phyloP scores from a whole-genome alignment of 2,797 vertebrate species.

The Synanceia verrucosa region DNA sequence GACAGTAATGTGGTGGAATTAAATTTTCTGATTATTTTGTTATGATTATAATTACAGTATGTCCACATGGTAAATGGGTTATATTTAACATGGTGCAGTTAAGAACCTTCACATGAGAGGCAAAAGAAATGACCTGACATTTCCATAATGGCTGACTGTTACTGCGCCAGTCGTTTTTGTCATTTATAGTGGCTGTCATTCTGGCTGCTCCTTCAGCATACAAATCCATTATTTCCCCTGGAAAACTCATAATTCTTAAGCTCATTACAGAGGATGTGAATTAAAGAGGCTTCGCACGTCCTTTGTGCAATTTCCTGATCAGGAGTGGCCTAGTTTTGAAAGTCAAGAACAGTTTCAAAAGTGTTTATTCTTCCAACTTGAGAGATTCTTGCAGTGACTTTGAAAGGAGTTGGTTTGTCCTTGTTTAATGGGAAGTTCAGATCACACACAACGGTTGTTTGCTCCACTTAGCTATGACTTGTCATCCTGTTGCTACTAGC shows the following conservation, averaged over 20 bases:
- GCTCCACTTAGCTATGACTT: constrained; percentile 8
- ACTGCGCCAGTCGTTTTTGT: constrained; percentile 57
- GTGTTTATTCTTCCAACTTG: constrained; percentile 49
- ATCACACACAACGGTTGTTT: constrained; percentile 25
- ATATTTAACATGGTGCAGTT: constrained; percentile 55
- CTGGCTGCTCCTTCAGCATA: constrained; percentile 59
- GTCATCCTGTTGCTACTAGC: constrained; percentile 11
- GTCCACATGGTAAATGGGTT: constrained; percentile 62
- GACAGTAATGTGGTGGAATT: constrained; percentile 43
- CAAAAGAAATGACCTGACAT: constrained; percentile 73
- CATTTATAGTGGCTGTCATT: constrained; percentile 75
- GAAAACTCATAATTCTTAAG: constrained; percentile 83
- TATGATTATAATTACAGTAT: constrained; percentile 70
- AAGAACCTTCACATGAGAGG: constrained; percentile 59
- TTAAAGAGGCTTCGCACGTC: constrained; percentile 64
- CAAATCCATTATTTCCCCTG: constrained; percentile 76
- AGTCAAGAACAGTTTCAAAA: constrained; percentile 69
- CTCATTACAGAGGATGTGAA: constrained; percentile 77
- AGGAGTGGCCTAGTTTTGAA: constrained; percentile 71
- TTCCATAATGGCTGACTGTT: constrained; percentile 69
- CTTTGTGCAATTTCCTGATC: constrained; percentile 79
- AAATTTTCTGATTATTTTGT: constrained; percentile 70
- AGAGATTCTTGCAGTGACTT: constrained; percentile 52
- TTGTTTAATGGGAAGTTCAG: constrained; percentile 15
- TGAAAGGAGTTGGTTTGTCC: constrained; percentile 49